Evolutionary conservation across 2,113 vertebrate genomes (phyloP), one percentile per base, ranked within the genome.

Genomic region (Capra hircus): DNA sequence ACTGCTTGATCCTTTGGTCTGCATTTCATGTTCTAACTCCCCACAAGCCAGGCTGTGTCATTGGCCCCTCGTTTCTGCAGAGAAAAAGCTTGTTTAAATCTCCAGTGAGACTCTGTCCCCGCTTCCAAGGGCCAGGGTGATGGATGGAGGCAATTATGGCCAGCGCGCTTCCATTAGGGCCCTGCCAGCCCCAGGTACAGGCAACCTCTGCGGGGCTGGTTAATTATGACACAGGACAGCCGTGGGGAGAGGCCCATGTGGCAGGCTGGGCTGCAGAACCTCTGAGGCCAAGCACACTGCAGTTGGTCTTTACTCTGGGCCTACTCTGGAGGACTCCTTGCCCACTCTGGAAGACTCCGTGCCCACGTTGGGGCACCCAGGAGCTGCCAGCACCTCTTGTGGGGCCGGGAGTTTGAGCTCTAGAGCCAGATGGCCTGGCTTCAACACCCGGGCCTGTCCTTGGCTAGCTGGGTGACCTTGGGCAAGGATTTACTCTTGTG

Each of bases 81-180:
- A 98, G 97, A 99, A 99, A 99, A 95, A 97, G 97, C 98, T 98
- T 98, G 98, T 99, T 99, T 98, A 99, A 99, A 98, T 98, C 98
- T 98, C 98, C 95, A 98, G 98, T 95, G 96, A 98, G 98, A 97
- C 94, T 98, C 97, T 98, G 98, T 99, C 98, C 98, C 95, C 88
- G 1, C 52, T 98, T 91, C 90, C 88, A 91, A 33, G 0, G 97
- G 88, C 52, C 8, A 33, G 87, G 93, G 89, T 99, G 98, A 99
- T 98, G 98, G 98, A 99, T 99, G 98, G 19, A 98, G 98, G 97
- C 98, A 99, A 98, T 99, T 99, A 98, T 50, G 93, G 95, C 13
- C 97, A 97, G 96, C 86, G 95, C 93, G 91, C 98, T 98, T 99
- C 98, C 98, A 98, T 98, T 98, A 98, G 98, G 91, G 90, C 94